Base-by-base conservation (phyloP, 1,140 invertebrate genomes). In the Drosophila equinoxialis region DNA sequence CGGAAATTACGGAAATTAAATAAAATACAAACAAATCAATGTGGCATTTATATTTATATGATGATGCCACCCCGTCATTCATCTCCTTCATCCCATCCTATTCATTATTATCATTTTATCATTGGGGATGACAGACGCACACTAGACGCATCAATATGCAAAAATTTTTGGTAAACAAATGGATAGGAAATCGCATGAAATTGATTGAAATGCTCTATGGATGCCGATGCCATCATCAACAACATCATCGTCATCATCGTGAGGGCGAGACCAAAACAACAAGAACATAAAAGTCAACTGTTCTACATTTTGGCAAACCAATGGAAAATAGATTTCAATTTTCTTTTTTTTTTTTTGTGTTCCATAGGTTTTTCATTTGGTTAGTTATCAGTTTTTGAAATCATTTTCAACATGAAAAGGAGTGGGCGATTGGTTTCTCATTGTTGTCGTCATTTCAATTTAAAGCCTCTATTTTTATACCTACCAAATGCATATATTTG, bases 1-100 rank as follows among this genome's bases (percentile, higher is more conserved):
- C 83, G 83, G 83, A 87, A 86, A 86, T 86, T 86, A 86, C 83
- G 83, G 83, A 86, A 87, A 87, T 87, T 87, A 87, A 87, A 87
- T 87, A 87, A 87, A 83, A 79, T 86, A 86, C 83, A 86, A 86
- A 87, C 83, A 87, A 86, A 86, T 86, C 83, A 86, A 83, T 86
- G 70, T 79, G 79, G 79, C 83, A 83, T 89, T 87, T 89, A 82
- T 87, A 83, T 80, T 70, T 75, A 72, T 80, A 79, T 79, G 61
- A 72, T 77, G 74, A 70, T 68, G 45, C 35, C 35, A 42, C 54
- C 42, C 54, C 35, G 8, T 37, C 8, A 37, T 37, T 3, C 51
- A 63, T 67, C 58, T 55, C 65, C 62, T 67, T 76, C 54, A 35
- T 41, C 45, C 58, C 37, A 39, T 39, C 39, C 39, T 58, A 48